A percentile compares a stretch with the other conserved stretches of the same genome.
Evolutionary conservation across 2,888 invertebrate genomes (phyloP).

Genomic region (Tholera decimalis): DNA sequence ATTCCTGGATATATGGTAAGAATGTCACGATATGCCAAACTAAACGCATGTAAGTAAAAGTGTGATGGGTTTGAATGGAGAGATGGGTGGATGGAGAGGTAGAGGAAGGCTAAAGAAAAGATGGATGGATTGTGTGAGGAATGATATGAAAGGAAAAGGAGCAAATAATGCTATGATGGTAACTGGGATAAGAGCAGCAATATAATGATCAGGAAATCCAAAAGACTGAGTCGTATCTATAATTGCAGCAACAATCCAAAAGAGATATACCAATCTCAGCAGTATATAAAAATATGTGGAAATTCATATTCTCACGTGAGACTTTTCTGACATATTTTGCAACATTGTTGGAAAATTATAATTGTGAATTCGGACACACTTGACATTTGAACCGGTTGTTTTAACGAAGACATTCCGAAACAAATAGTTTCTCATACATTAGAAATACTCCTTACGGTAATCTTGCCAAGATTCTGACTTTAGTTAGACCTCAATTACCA

Average conservation of each 20-base stretch:
- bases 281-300: conserved; percentile 28
- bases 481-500: neutral
- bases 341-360: conserved; percentile 27
- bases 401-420: conserved; percentile 5
- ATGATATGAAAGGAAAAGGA: too few relatives aligned
- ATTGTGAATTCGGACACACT: conserved; percentile 22
- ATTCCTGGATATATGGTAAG: too few relatives aligned
- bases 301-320: conserved; percentile 9
- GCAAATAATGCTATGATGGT: too few relatives aligned
- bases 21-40: too few relatives aligned
- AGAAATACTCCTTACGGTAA: neutral
- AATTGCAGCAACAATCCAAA: neutral
- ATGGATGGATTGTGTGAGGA: too few relatives aligned
- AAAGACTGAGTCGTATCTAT: neutral
- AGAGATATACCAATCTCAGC: neutral
- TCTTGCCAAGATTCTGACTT: neutral
- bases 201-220: neutral
- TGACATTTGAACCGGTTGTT: conserved; percentile 31
- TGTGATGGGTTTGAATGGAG: too few relatives aligned
- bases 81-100: too few relatives aligned
- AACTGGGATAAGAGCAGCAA: too few relatives aligned
- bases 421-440: conserved; percentile 12
- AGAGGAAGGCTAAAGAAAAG: too few relatives aligned
- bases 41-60: too few relatives aligned
- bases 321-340: conserved; percentile 22